phyloP scores from a whole-genome alignment of 2,113 vertebrate genomes.

The Pollimyrus isidori region DNA sequence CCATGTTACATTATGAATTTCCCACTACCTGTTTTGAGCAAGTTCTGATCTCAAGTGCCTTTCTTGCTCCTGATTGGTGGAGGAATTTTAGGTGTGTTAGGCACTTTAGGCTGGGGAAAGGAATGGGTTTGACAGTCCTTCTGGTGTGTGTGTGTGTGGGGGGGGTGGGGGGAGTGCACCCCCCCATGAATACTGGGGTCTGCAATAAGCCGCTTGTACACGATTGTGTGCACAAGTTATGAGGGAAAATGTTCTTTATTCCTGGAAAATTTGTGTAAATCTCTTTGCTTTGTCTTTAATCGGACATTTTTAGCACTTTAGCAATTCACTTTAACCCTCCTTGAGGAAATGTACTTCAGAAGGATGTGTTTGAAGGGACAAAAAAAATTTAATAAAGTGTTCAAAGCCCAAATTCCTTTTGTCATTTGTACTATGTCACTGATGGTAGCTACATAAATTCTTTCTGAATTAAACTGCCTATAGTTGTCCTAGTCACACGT shows the following conservation, averaged over 20 bases:
- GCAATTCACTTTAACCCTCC: conserved; percentile 5
- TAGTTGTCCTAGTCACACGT: background rate
- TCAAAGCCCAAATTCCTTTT: background rate
- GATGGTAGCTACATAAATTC: background rate
- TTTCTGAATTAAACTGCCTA: background rate
- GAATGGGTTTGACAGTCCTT: background rate
- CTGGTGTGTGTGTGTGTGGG: background rate
- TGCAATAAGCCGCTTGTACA: background rate
- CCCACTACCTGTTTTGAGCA: conserved; percentile 7
- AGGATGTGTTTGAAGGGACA: background rate
- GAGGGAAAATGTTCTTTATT: background rate
- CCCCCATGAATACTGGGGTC: background rate
- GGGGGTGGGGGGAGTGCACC: background rate
- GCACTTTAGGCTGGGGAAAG: background rate
- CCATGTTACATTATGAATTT: background rate
- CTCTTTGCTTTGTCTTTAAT: background rate
- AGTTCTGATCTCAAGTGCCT: conserved; percentile 4
- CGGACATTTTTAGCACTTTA: conserved; percentile 5
- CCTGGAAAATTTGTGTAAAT: background rate
- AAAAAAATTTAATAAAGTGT: conserved; percentile 2
- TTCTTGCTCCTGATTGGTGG: conserved; percentile 6
- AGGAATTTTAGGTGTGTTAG: background rate
- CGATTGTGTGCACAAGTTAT: conserved; percentile 8
- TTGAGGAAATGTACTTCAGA: background rate
- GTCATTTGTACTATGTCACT: background rate